phyloP scores from a whole-genome alignment of 2,797 vertebrate species.

The Intellagama lesueurii region DNA sequence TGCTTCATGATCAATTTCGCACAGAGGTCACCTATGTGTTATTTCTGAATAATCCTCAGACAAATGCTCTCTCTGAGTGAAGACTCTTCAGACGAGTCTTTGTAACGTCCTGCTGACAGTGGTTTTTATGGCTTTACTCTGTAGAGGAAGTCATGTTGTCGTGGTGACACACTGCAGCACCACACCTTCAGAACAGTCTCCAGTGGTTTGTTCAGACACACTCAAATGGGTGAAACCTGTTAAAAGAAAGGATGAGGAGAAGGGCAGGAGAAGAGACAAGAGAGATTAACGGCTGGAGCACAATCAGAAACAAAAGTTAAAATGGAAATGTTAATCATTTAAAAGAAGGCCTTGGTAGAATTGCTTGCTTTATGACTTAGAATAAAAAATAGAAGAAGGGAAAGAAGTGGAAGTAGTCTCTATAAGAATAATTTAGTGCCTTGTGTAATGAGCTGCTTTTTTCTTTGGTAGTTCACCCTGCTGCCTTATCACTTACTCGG shows the following conservation, averaged over 20 bases:
- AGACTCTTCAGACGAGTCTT: neutral
- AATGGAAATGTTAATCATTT: slow-evolving; percentile 75
- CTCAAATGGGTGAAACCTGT: slow-evolving; percentile 15
- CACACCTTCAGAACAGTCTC: neutral
- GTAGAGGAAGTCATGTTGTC: neutral
- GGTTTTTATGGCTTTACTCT: neutral
- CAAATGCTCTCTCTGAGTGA: neutral
- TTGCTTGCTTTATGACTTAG: slow-evolving; percentile 65
- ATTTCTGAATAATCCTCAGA: neutral
- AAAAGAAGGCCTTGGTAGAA: slow-evolving; percentile 65
- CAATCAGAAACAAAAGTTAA: slow-evolving; percentile 74
- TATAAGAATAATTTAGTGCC: slow-evolving; percentile 73
- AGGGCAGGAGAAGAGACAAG: slow-evolving; percentile 59
- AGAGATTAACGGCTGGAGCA: slow-evolving; percentile 68
- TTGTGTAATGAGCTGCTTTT: slow-evolving; percentile 71
- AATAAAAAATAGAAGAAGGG: slow-evolving; percentile 69
- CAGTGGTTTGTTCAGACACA: rapidly evolving
- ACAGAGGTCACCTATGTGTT: neutral
- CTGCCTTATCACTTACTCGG: slow-evolving; percentile 71
- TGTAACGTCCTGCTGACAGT: neutral
- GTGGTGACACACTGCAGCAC: neutral
- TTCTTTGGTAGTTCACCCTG: slow-evolving; percentile 68
- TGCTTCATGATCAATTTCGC: neutral
- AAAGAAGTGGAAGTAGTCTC: slow-evolving; percentile 69
- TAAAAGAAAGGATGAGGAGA: slow-evolving; percentile 45